Percentiles rank a stretch among this genome's conserved stretches.
These are phyloP conservation scores for Sphyrna mokarran DNA, from an alignment of 2,113 vertebrate genomes.

Conservation along the genomic window DNA sequence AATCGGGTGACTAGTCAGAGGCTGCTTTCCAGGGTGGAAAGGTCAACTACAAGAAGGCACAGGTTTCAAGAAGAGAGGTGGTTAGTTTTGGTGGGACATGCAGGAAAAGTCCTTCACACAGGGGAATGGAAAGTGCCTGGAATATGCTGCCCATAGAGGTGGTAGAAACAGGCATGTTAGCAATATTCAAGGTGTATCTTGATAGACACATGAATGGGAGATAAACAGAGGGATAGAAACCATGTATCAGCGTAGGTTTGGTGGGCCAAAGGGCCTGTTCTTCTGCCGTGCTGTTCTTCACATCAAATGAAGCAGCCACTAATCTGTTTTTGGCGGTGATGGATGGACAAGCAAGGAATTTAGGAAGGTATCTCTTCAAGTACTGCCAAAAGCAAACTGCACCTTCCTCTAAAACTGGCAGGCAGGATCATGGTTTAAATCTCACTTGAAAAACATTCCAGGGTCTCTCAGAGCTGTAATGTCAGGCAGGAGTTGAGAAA, in stretches of 20 bases:
- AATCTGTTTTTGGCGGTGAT: neutral
- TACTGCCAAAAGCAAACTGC: neutral
- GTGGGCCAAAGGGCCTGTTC: neutral
- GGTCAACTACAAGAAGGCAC: too few relatives aligned
- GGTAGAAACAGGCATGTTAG: too few relatives aligned
- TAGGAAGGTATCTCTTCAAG: neutral
- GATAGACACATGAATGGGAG: too few relatives aligned
- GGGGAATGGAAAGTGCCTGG: too few relatives aligned
- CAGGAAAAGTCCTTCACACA: too few relatives aligned
- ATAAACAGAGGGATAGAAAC: too few relatives aligned
- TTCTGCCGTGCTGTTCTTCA: neutral
- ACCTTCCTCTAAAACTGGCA: neutral
- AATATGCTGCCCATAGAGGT: too few relatives aligned
- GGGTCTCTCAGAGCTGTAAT: neutral
- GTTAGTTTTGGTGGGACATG: too few relatives aligned
- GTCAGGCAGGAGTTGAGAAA: neutral
- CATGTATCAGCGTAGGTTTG: neutral
- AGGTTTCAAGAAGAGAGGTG: too few relatives aligned
- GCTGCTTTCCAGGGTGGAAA: too few relatives aligned
- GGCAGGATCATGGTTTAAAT: neutral
- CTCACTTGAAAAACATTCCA: neutral
- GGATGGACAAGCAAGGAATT: neutral
- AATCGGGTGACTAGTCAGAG: too few relatives aligned
- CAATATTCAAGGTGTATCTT: too few relatives aligned
- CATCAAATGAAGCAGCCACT: neutral